Base-by-base conservation (phyloP, 2,113 vertebrate genomes). In the Misgurnus mizolepis region DNA sequence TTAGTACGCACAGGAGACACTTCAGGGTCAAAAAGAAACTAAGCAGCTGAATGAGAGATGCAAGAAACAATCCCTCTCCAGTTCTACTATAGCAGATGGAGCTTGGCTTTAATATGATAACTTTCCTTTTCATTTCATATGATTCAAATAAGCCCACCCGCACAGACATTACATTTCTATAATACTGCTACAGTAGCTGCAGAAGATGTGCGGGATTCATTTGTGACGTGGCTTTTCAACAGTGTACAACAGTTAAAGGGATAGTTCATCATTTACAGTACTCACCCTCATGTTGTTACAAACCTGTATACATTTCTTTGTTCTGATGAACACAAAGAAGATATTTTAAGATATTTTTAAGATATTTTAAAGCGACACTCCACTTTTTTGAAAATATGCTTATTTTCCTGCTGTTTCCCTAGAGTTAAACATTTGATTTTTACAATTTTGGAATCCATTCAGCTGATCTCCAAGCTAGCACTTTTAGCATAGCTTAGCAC, bases 71-170 rank as follows among this genome's bases (percentile, higher is more conserved):
- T 75, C 72, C 72, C 56, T 34, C 74, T 76, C n/a, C 41, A 47
- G 45, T 7, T 47, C 45, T 47, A 34, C 50, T 53, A 56, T 22
- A 76, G 56, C 22, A 76, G 73, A 58, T 43, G 64, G 58, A 76
- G 60, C 73, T 64, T 61, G 60, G 60, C 45, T 76, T 76, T 66
- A 76, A 76, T 76, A 76, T 18, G 43, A 66, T 22, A 66, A 61
- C 74, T 66, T 76, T 75, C 10, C 73, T 64, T 75, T 76, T 76
- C 61, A 76, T 76, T 66, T 76, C 61, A 66, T 76, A 53, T 3
- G 22, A 53, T 76, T 76, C 45, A 5, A 53, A 45, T 76, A 76
- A 66, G 15, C 45, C 47, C 47, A 66, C 34, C 53, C 22, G 3
- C 60, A 4, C 43, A 66, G 61, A 66, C 40, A 53, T 76, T 49